Percentiles rank a stretch among this genome's conserved stretches.
phyloP scores from a whole-genome alignment of 1,140 invertebrate genomes.

The Drosophila pandora region DNA sequence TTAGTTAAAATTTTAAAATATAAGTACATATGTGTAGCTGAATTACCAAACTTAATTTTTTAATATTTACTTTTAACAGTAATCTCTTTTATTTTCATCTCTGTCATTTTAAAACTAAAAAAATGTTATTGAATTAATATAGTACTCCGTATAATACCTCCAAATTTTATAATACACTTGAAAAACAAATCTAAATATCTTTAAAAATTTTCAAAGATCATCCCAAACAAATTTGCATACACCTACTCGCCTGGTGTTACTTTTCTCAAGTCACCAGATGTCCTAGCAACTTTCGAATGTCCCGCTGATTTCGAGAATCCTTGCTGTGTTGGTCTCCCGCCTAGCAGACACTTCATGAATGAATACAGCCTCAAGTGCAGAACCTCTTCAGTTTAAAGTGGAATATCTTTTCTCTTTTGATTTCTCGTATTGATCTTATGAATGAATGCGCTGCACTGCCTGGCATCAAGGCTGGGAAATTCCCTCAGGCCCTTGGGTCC shows the following conservation, averaged over 20 bases:
- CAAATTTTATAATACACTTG: too few species aligned
- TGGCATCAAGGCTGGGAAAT: conserved; percentile 57
- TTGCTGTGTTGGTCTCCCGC: conserved; percentile 33
- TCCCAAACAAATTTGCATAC: conserved; percentile 44
- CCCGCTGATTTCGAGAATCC: conserved; percentile 34
- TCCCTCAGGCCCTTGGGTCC: conserved; percentile 41
- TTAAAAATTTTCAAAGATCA: neutral
- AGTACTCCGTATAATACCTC: too few species aligned
- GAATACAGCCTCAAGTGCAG: conserved; percentile 66
- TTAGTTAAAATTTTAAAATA: too few species aligned
- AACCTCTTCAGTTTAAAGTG: conserved; percentile 80
- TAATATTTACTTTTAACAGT: too few species aligned
- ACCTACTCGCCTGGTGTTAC: conserved; percentile 1
- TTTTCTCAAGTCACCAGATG: conserved; percentile 34
- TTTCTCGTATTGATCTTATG: conserved; percentile 49
- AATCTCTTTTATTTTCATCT: too few species aligned
- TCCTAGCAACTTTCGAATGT: conserved; percentile 25
- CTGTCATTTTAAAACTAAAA: too few species aligned
- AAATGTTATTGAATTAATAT: too few species aligned
- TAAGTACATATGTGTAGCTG: too few species aligned
- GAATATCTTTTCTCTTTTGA: conserved; percentile 42
- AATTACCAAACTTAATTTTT: too few species aligned
- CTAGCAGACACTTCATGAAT: conserved; percentile 71
- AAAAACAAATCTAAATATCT: too few species aligned
- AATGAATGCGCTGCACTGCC: conserved; percentile 46